Percentiles rank a stretch among this genome's conserved stretches.
Conservation (phyloP, 2,797 vertebrate species). For the Scyliorhinus canicula region DNA sequence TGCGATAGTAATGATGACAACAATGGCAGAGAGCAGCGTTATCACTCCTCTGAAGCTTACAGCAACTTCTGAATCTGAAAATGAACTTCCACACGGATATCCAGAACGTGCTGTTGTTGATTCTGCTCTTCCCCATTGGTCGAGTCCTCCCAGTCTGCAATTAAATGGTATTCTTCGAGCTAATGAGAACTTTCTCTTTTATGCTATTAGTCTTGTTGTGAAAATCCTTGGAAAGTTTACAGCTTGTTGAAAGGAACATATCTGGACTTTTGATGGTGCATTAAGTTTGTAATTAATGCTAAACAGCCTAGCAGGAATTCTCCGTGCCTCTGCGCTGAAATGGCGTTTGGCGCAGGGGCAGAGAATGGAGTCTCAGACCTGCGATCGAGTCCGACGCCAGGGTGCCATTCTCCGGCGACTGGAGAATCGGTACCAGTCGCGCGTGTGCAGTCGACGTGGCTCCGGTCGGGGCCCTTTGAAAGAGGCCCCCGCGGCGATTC, state of each 20-base stretch:
- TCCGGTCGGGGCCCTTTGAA: no score
- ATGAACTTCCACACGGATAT: background rate
- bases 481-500: no score
- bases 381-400: no score
- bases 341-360: no score
- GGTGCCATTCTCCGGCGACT: no score
- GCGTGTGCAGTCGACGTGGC: no score
- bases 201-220: background rate
- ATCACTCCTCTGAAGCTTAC: background rate
- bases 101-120: background rate
- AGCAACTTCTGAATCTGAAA: background rate
- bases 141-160: background rate
- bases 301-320: no score
- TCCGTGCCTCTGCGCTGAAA: no score
- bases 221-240: background rate
- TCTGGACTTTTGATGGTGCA: background rate
- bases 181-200: background rate
- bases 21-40: background rate
- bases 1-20: background rate
- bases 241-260: background rate
- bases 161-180: background rate
- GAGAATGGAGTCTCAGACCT: no score
- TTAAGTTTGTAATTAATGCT: background rate
- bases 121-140: background rate
- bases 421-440: no score